Conservation (phyloP, 2,797 vertebrate species). For the Epinephelus coioides region DNA sequence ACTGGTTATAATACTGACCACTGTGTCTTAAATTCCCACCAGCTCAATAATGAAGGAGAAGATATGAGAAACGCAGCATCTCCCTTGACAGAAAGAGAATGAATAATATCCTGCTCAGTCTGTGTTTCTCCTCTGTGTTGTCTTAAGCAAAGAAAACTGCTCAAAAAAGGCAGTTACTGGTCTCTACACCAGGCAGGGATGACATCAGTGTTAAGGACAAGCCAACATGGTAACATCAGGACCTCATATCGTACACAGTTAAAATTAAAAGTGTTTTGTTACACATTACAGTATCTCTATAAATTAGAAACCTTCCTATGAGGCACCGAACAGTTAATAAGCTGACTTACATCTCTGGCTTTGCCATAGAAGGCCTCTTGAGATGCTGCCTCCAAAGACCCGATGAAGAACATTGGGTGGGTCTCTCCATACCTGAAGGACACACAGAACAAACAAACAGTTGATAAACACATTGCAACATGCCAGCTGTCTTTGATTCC, state of each 20-base stretch:
- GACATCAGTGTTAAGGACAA: conserved; percentile 50
- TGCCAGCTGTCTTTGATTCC: not conserved
- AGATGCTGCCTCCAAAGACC: conserved; percentile 98
- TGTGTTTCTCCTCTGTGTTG: conserved; percentile 56
- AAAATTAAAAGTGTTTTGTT: conserved; percentile 30
- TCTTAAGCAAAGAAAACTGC: conserved; percentile 63
- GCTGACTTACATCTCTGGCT: conserved; percentile 98
- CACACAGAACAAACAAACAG: conserved; percentile 60
- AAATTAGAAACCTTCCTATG: conserved; percentile 31
- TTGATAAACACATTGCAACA: conserved; percentile 14
- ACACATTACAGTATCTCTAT: conserved; percentile 14
- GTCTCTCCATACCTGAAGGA: conserved; percentile 94
- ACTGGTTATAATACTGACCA: conserved; percentile 49
- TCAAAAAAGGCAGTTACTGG: conserved; percentile 20
- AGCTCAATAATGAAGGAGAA: conserved; percentile 52
- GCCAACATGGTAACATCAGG: conserved; percentile 31
- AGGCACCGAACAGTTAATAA: conserved; percentile 14
- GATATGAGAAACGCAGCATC: conserved; percentile 58
- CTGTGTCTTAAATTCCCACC: conserved; percentile 63
- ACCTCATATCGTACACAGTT: not conserved
- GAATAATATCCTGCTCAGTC: conserved; percentile 67
- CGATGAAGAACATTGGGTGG: conserved; percentile 99
- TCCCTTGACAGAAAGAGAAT: conserved; percentile 67
- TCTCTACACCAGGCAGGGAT: conserved; percentile 41
- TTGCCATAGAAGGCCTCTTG: conserved; percentile 99